phyloP scores from a whole-genome alignment of 2,113 vertebrate genomes.

The Pseudolaguvia tuberculata region DNA sequence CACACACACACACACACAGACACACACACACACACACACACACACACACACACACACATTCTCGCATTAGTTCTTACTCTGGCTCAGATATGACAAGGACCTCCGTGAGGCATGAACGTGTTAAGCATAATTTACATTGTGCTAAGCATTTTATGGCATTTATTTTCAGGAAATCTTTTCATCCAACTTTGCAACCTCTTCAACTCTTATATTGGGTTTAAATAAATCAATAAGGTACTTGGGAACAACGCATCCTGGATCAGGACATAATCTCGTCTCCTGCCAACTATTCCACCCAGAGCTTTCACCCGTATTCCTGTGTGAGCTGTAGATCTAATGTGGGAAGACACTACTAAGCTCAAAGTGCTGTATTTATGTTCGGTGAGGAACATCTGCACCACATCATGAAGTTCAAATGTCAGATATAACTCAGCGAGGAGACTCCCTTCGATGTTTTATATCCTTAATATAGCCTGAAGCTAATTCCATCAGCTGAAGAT shows the following conservation, averaged over 20 bases:
- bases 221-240: slow-evolving; percentile 55
- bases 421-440: slow-evolving; percentile 30
- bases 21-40: slow-evolving; percentile 5
- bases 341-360: slow-evolving; percentile 24
- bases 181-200: slow-evolving; percentile 33
- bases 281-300: slow-evolving; percentile 48
- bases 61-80: slow-evolving; percentile 12
- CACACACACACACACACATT: neutral
- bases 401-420: slow-evolving; percentile 43
- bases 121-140: slow-evolving; percentile 27
- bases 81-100: slow-evolving; percentile 1
- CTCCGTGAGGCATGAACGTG: neutral
- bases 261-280: slow-evolving; percentile 16
- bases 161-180: slow-evolving; percentile 36
- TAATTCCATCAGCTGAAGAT: slow-evolving; percentile 40
- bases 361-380: slow-evolving; percentile 35
- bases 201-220: slow-evolving; percentile 20
- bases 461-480: slow-evolving; percentile 39
- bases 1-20: slow-evolving; percentile 6
- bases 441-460: slow-evolving; percentile 36
- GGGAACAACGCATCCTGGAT: slow-evolving; percentile 42
- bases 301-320: slow-evolving; percentile 37
- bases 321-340: slow-evolving; percentile 45
- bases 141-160: slow-evolving; percentile 37
- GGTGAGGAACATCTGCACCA: slow-evolving; percentile 39